Conservation (phyloP, 2,888 invertebrate species). For the Brassicogethes aeneus region DNA sequence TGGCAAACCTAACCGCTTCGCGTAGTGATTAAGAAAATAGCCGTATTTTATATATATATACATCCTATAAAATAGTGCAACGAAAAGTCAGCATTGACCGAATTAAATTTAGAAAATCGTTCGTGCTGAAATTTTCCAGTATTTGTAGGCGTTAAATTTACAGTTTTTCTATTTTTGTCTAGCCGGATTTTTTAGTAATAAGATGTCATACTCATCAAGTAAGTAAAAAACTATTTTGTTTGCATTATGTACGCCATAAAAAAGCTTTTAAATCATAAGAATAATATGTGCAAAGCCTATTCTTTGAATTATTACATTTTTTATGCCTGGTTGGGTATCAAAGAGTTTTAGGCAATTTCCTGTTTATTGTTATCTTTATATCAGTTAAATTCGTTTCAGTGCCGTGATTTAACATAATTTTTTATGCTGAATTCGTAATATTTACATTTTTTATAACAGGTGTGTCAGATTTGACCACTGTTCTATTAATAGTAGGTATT, state of each 20-base stretch:
- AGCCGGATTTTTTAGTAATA: conserved; percentile 14
- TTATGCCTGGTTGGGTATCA: background rate
- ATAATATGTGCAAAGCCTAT: conserved; percentile 1
- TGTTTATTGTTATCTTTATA: background rate
- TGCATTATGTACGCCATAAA: background rate
- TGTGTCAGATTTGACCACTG: no score
- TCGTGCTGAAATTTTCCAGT: background rate
- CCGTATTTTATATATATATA: conserved; percentile 11
- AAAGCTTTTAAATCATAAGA: conserved; percentile 4
- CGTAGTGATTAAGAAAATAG: conserved; percentile 10
- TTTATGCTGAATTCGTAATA: background rate
- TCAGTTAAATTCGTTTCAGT: background rate
- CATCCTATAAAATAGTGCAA: conserved; percentile 15
- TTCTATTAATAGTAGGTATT: no score
- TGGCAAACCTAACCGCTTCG: conserved; percentile 27
- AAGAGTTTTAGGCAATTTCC: background rate
- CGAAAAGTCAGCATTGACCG: conserved; percentile 6
- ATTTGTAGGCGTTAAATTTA: conserved; percentile 8
- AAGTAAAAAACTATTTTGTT: conserved; percentile 17
- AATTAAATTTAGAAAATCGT: background rate
- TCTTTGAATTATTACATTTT: no score
- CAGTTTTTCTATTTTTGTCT: conserved; percentile 18
- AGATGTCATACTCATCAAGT: conserved; percentile 35
- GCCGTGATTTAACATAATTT: background rate
- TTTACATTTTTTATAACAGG: no score